Percentiles rank a stretch among this genome's conserved stretches.
Conservation (phyloP, 2,888 invertebrate species). For the Flexamia atlantica region DNA sequence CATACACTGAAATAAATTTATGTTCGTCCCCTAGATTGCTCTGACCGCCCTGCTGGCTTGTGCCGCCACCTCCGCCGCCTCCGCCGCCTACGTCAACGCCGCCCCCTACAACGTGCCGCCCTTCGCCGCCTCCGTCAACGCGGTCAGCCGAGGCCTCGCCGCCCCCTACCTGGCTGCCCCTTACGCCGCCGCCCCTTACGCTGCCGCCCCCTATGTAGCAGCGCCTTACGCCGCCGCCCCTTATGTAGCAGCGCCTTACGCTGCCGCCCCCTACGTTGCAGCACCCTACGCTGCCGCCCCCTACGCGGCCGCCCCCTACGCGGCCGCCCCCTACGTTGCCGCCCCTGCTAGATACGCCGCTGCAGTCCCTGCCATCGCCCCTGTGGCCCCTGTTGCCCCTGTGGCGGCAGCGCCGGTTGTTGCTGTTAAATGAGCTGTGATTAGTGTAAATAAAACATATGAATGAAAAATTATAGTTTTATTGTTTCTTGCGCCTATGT, state of each 20-base stretch:
- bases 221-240: conserved; percentile 56
- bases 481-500: too few species aligned
- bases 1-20: too few species aligned
- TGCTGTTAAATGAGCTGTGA: conserved; percentile 21
- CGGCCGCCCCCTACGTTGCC: conserved; percentile 56
- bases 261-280: conserved; percentile 30
- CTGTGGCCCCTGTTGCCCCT: conserved; percentile 59
- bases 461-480: too few species aligned
- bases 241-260: conserved; percentile 56
- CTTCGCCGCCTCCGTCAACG: conserved; percentile 45
- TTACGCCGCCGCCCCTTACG: conserved; percentile 60
- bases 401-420: conserved; percentile 37
- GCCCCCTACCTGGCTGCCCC: conserved; percentile 63
- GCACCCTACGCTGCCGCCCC: conserved; percentile 60
- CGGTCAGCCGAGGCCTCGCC: conserved; percentile 58
- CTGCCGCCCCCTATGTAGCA: conserved; percentile 45
- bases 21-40: background rate
- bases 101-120: conserved; percentile 58
- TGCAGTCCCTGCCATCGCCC: conserved; percentile 60
- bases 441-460: conserved; percentile 11
- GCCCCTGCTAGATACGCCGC: conserved; percentile 56
- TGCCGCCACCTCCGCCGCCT: conserved; percentile 32
- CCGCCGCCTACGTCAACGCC: conserved; percentile 60
- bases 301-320: conserved; percentile 61
- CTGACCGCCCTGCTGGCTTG: conserved; percentile 14